Percentiles rank a stretch among this genome's conserved stretches.
Evolutionary conservation across 2,888 invertebrate species (phyloP).

Genomic region (Scaptomyza cyrtandrae): DNA sequence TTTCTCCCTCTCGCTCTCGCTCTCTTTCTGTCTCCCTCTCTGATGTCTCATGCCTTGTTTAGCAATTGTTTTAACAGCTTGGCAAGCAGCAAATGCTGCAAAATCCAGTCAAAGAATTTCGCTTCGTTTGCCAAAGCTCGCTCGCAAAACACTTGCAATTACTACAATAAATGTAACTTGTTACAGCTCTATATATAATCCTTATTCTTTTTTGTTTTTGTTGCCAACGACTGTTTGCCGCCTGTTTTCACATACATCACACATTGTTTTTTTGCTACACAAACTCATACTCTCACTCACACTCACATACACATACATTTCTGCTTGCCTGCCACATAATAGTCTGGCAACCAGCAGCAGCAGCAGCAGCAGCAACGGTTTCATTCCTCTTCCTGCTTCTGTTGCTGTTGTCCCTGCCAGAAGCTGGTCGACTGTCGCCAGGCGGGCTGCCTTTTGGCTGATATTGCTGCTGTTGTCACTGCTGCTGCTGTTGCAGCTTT

Average conservation of each 20-base stretch:
- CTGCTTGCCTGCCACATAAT: conserved; percentile 29
- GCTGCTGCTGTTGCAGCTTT: conserved; percentile 21
- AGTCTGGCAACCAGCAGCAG: conserved; percentile 27
- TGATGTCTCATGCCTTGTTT: conserved; percentile 27
- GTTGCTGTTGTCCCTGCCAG: conserved; percentile 5
- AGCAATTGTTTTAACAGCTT: conserved; percentile 18
- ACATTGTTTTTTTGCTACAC: conserved; percentile 47
- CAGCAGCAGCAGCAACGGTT: conserved; percentile 4
- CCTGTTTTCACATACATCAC: conserved; percentile 18
- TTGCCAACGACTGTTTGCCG: conserved; percentile 12
- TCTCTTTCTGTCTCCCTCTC: background rate
- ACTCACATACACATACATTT: background rate
- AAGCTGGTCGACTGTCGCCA: conserved; percentile 38
- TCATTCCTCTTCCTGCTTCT: background rate
- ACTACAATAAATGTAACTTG: conserved; percentile 22
- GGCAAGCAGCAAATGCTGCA: conserved; percentile 4
- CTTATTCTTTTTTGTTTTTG: background rate
- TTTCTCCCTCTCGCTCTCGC: background rate
- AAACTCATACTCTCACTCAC: background rate
- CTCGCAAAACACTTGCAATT: conserved; percentile 35
- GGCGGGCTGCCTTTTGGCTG: conserved; percentile 39
- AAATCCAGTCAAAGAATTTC: background rate
- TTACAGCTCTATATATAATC: background rate
- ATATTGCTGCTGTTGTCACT: conserved; percentile 6
- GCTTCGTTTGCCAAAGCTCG: conserved; percentile 9